phyloP scores from a whole-genome alignment of 2,113 vertebrate genomes.

The Synodontis membranacea region DNA sequence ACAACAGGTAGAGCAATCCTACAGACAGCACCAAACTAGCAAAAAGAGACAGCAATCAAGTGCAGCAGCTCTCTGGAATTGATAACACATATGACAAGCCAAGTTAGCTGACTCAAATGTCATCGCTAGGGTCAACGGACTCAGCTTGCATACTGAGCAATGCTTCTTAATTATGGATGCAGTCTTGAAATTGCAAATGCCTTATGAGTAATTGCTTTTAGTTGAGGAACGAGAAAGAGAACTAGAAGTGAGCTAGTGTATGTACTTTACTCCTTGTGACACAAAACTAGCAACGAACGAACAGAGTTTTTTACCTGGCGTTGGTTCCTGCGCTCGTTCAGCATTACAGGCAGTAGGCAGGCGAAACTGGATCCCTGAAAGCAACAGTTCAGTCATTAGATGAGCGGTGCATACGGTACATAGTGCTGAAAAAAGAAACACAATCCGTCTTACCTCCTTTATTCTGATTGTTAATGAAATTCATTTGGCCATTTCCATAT shows the following conservation, averaged over 20 bases:
- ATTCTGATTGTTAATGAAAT: slow-evolving; percentile 4
- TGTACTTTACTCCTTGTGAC: not conserved
- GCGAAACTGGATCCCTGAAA: slow-evolving; percentile 81
- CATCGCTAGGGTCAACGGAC: not conserved
- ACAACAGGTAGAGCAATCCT: not conserved
- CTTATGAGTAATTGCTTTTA: not conserved
- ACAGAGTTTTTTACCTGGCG: slow-evolving; percentile 66
- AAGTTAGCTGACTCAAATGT: not conserved
- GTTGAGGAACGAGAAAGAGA: not conserved
- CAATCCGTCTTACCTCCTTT: slow-evolving; percentile 38
- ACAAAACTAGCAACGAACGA: not conserved
- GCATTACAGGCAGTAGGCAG: slow-evolving; percentile 76
- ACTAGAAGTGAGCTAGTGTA: not conserved
- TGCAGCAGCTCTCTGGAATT: not conserved
- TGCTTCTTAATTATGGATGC: slow-evolving; percentile 1
- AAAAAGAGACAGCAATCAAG: not conserved
- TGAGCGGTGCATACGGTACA: slow-evolving; percentile 2
- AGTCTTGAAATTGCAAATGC: not conserved
- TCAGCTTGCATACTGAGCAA: not conserved
- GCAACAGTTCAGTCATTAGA: slow-evolving; percentile 65
- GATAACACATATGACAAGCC: not conserved
- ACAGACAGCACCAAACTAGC: not conserved
- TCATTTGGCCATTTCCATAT: slow-evolving; percentile 28
- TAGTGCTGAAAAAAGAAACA: slow-evolving; percentile 38
- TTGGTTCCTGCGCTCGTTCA: slow-evolving; percentile 72